These are phyloP conservation scores for Rhyacophila evoluta DNA, from an alignment of 2,888 invertebrate genomes.

Conservation along the genomic window DNA sequence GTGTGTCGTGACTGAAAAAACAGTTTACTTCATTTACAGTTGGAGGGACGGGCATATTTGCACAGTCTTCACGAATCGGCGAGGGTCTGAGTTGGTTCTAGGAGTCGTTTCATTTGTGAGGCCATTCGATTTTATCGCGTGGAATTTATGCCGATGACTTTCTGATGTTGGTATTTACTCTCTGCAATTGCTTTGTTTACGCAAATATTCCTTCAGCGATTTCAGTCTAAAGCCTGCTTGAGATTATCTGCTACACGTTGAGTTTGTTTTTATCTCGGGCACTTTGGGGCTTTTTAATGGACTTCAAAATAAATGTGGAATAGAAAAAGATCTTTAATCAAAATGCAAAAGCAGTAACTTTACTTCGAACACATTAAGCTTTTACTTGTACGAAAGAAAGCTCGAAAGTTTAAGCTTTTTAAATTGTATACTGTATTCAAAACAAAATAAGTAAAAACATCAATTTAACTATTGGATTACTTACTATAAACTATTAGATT, in stretches of 20 bases:
- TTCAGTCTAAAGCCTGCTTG: background rate
- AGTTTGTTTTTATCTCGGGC: background rate
- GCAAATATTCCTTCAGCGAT: background rate
- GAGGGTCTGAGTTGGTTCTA: background rate
- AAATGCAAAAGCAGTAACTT: too few relatives aligned
- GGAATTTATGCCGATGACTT: conserved; percentile 5
- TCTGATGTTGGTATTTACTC: background rate
- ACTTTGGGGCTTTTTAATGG: background rate
- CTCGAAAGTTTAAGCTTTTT: too few relatives aligned
- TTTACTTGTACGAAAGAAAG: too few relatives aligned
- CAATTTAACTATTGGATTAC: too few relatives aligned
- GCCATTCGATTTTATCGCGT: background rate
- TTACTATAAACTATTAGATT: too few relatives aligned
- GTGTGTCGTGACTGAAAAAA: too few relatives aligned
- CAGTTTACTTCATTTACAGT: background rate
- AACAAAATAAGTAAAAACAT: too few relatives aligned
- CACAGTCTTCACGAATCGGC: background rate
- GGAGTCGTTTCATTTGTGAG: background rate
- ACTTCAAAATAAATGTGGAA: background rate
- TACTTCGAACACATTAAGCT: too few relatives aligned
- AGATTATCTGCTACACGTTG: background rate
- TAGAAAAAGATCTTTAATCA: background rate
- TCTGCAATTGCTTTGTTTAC: background rate
- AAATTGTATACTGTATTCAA: too few relatives aligned
- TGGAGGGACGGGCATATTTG: background rate